Evolutionary conservation across 2,113 vertebrate species (phyloP).

Genomic region (Tachuris rubrigastra): DNA sequence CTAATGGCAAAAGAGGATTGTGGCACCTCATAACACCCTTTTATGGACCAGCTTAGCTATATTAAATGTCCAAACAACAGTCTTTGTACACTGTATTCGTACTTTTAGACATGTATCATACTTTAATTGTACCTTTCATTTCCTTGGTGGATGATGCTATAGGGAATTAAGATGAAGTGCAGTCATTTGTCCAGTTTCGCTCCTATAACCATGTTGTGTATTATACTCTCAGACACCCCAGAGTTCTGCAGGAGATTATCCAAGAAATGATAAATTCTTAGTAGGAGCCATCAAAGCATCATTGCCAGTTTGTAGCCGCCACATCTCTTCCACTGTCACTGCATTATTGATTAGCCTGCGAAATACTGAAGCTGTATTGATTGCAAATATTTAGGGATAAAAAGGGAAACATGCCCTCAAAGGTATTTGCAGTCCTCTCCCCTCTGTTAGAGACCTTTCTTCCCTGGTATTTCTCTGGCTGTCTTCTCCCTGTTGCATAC

Average conservation of each 20-base stretch:
- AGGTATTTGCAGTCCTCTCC: background rate
- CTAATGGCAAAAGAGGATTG: background rate
- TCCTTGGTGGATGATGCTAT: background rate
- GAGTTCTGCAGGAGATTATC: constrained; percentile 42
- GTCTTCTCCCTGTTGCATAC: background rate
- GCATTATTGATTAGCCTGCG: constrained; percentile 50
- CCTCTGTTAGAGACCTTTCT: background rate
- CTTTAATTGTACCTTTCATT: background rate
- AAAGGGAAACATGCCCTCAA: constrained; percentile 7
- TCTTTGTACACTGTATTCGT: background rate
- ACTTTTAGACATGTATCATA: background rate
- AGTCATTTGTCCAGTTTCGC: background rate
- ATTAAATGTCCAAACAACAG: background rate
- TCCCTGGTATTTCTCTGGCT: background rate
- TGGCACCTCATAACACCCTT: background rate
- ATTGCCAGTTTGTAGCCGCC: background rate
- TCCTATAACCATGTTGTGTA: background rate
- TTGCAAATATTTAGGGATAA: constrained; percentile 60
- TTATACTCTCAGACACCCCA: background rate
- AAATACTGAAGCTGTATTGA: constrained; percentile 46
- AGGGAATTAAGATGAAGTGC: background rate
- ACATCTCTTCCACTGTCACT: constrained; percentile 40
- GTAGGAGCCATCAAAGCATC: constrained; percentile 45
- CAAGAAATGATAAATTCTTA: constrained; percentile 30
- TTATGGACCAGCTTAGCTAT: background rate